Evolutionary conservation across 2,888 invertebrate species (phyloP), one percentile per base, ranked within the genome.

Genomic region (Leucophenga maculata): DNA sequence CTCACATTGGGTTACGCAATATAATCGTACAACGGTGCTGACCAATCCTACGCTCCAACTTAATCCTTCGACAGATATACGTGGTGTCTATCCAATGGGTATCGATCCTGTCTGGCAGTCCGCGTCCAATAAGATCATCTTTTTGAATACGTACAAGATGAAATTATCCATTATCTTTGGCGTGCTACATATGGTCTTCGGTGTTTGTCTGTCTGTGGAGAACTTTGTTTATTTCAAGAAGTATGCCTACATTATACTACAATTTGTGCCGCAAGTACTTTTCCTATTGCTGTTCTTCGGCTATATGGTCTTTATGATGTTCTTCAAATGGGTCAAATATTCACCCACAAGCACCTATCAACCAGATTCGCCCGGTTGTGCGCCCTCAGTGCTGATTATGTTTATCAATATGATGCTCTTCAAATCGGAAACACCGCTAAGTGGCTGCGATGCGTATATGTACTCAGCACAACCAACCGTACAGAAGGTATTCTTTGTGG

Each of bases 141-240:
- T 97, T 90, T 90, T 95, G 72, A 98, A 98, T 90, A 96, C 97
- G 0, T 96, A 94, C 90, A 98, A 98, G 90, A 98, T 98, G 97
- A 95, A 96, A 86, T 90, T 97, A 72, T 97, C 97, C 62, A 95
- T 98, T 69, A 95, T 98, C 71, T 92, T 98, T 79, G 98, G 97
- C 55, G 95, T 98, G 8, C 86, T 92, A 31, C 98, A 98, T 89
- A 98, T 98, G 98, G 92, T 96, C 74, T 96, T 97, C 86, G 98
- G 98, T 76, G 94, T 98, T 6, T 91, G 93, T 84, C 92, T 97
- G 88, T 94, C 93, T 80, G 93, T 94, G 60, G 90, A 93, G 75
- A 95, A 95, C 87, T 93, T 92, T 87, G 93, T 93, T 72, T 92
- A 94, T 89, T 94, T 93, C 89, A 91, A 91, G 79, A 92, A 91